Conservation (phyloP, 2,888 invertebrate genomes). For the Drosophila merina region DNA sequence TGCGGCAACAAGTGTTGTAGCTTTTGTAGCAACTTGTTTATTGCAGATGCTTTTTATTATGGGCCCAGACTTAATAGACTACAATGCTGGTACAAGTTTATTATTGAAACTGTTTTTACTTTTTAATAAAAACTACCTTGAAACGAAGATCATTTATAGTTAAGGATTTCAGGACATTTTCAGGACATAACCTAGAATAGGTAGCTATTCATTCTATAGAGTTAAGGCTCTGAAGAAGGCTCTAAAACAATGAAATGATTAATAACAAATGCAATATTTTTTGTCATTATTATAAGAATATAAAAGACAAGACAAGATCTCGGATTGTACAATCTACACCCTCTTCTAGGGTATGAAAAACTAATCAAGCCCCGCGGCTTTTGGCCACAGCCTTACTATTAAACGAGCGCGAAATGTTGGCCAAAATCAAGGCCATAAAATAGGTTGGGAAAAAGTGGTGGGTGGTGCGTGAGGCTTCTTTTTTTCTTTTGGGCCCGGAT, state of each 20-base stretch:
- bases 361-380: conserved; percentile 66
- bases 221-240: no score
- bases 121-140: no score
- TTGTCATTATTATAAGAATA: no score
- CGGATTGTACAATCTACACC: no score
- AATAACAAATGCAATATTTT: no score
- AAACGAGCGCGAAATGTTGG: conserved; percentile 27
- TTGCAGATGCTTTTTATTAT: conserved; percentile 21
- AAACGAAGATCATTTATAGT: no score
- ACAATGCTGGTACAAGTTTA: no score
- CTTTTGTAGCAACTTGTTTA: conserved; percentile 39
- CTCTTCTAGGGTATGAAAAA: conserved; percentile 19
- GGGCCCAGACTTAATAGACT: conserved; percentile 16
- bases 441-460: conserved; percentile 16
- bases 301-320: no score
- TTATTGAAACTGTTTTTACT: no score
- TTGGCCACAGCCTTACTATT: conserved; percentile 29
- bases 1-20: conserved; percentile 48
- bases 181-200: background rate
- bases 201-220: no score
- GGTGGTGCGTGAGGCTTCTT: background rate
- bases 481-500: conserved; percentile 20
- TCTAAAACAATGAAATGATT: no score
- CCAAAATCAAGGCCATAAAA: conserved; percentile 41
- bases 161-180: background rate